Conservation (phyloP, 2,888 invertebrate genomes). For the Himalopsyche anomala region DNA sequence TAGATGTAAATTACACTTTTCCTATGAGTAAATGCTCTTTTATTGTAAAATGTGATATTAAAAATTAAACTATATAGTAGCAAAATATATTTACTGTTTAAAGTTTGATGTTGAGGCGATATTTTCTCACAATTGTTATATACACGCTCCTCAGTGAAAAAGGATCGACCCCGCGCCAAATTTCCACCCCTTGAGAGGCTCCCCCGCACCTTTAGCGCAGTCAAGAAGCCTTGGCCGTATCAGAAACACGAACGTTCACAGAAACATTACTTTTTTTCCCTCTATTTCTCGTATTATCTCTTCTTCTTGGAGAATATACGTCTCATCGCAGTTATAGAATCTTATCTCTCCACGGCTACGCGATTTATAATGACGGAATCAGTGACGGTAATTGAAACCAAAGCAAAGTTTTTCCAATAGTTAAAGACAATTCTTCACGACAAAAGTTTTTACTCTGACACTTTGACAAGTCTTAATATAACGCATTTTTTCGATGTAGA, state of each 20-base stretch:
- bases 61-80: no score
- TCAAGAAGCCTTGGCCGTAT: constrained; percentile 35
- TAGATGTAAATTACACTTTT: no score
- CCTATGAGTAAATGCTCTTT: no score
- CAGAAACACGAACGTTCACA: constrained; percentile 1
- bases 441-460: no score
- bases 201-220: background rate
- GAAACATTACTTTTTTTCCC: background rate
- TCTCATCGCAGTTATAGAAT: background rate
- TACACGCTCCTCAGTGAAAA: background rate
- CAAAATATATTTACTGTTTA: no score
- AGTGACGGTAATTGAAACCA: background rate
- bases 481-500: no score
- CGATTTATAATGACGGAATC: constrained; percentile 5
- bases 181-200: background rate
- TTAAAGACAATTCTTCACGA: no score
- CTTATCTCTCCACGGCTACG: background rate
- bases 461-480: no score
- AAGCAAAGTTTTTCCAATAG: background rate
- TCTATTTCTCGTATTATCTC: constrained; percentile 15
- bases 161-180: background rate
- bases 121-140: background rate
- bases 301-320: background rate
- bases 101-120: background rate
- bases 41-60: no score